A percentile compares a stretch with the other conserved stretches of the same genome.
Conservation (phyloP, 2,888 invertebrate genomes). For the Agrochola lychnidis region DNA sequence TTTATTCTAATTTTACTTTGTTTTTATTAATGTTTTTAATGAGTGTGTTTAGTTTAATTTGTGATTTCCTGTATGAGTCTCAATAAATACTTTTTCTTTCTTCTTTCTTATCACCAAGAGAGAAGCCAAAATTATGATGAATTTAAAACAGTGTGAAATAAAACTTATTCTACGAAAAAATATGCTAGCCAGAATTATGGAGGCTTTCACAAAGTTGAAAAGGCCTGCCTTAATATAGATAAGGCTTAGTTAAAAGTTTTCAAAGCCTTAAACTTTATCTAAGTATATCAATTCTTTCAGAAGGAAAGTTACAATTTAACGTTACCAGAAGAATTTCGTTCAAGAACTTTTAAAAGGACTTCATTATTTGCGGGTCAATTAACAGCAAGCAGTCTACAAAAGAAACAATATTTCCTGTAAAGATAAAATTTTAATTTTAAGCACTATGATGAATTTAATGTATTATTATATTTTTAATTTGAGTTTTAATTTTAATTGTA, state of each 20-base stretch:
- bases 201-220: conserved; percentile 23
- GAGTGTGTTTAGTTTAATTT: no score
- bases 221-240: conserved; percentile 51
- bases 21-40: no score
- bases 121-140: not conserved
- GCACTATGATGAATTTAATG: no score
- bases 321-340: conserved; percentile 7
- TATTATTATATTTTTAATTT: no score
- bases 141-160: not conserved
- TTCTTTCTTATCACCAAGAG: no score
- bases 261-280: conserved; percentile 42
- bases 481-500: no score
- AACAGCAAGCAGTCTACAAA: not conserved
- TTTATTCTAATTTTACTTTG: no score
- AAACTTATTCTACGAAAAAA: conserved; percentile 16
- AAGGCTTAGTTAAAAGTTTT: conserved; percentile 56
- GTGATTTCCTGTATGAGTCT: no score
- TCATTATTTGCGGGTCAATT: conserved; percentile 29
- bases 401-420: not conserved
- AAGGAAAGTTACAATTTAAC: conserved; percentile 42
- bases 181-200: not conserved
- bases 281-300: conserved; percentile 38
- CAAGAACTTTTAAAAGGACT: conserved; percentile 1
- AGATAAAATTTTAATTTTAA: no score
- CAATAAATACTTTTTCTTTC: no score